Evolutionary conservation across 2,113 vertebrate species (phyloP), one percentile per base, ranked within the genome.

Genomic region (Tympanuchus pallidicinctus): DNA sequence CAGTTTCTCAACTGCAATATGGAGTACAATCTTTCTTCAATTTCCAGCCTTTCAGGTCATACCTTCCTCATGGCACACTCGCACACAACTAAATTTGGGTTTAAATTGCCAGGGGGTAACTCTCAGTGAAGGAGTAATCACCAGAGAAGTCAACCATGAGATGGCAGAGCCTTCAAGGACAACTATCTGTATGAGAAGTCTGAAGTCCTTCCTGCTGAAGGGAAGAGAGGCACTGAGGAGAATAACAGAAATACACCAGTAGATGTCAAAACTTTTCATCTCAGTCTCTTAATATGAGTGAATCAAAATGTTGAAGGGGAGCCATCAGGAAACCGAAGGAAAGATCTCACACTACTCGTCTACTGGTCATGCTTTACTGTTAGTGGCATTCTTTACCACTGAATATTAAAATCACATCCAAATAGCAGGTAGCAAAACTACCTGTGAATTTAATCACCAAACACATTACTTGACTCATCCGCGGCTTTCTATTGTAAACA

Each of bases 141-240:
- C n/a, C 84, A 92, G 59, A 72, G 18, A 84, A 56, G 65, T 70
- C 20, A 38, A 91, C 71, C 82, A 75, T 6, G 11, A 95, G 92
- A 82, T 61, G 70, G 82, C 82, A 91, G 63, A 91, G 30, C 76
- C 36, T 79, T 85, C 87, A 79, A 85, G 63, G 43, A 82, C 74
- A 84, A 34, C 20, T 67, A 30, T 47, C 36, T 47, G 28, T 66
- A 11, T 11, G 22, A 34, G 28, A 80, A 32, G 50, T 17, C 6
- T 21, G 34, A 76, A 70, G 40, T 48, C 21, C 19, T 20, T 82
- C 34, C 56, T n/a, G 16, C 15, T 28, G 61, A 70, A 63, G 34
- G 27, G 25, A 85, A 82, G 38, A 22, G 10, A 42, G 18, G 28
- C 14, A 18, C 4, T 10, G 11, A 24, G 27, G 18, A 67, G 38